Conservation (phyloP, 2,888 invertebrate genomes). For the Eupithecia centaureata region DNA sequence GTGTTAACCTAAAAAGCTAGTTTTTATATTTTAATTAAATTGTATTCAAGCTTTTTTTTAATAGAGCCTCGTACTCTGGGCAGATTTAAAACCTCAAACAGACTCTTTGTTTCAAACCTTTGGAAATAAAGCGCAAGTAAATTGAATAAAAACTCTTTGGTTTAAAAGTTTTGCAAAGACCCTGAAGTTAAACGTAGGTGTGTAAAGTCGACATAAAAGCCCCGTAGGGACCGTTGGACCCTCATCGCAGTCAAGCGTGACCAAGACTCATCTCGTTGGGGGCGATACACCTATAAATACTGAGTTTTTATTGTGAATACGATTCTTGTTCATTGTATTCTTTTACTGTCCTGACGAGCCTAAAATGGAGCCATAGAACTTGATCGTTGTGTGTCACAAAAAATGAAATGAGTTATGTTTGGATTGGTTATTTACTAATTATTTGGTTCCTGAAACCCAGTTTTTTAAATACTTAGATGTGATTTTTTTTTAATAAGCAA, state of each 20-base stretch:
- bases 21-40: no score
- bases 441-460: no score
- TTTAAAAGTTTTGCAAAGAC: background rate
- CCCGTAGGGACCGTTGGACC: conserved; percentile 29
- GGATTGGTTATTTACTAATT: no score
- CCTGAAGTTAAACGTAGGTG: background rate
- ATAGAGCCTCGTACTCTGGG: no score
- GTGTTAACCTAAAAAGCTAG: no score
- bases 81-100: no score
- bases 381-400: background rate
- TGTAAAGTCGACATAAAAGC: background rate
- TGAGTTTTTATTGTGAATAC: conserved; percentile 17
- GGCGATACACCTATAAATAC: conserved; percentile 19
- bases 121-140: background rate
- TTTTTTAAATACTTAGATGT: no score
- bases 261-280: conserved; percentile 36
- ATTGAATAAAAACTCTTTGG: background rate
- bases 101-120: background rate
- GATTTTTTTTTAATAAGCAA: no score
- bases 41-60: no score
- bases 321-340: background rate
- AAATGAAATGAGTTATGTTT: no score
- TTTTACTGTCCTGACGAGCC: background rate
- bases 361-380: background rate
- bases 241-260: conserved; percentile 33